Conservation (phyloP, 2,888 invertebrate genomes). For the Machimus rusticus region DNA sequence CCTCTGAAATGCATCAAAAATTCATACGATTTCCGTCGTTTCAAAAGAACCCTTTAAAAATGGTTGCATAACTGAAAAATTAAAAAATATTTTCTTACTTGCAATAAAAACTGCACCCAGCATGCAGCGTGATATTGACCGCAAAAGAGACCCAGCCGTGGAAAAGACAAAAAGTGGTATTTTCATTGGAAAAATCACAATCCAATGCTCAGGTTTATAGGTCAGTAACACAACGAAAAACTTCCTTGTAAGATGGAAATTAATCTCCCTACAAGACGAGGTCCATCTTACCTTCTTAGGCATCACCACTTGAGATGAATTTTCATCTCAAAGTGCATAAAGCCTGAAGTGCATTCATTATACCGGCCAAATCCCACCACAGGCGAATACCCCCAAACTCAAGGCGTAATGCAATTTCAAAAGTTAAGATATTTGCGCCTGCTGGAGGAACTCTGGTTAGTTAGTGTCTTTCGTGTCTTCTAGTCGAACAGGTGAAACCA, state of each 20-base stretch:
- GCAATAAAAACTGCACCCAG: background rate
- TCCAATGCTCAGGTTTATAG: background rate
- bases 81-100: background rate
- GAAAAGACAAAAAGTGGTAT: background rate
- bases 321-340: background rate
- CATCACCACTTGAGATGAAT: background rate
- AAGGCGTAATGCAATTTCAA: background rate
- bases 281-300: background rate
- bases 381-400: background rate
- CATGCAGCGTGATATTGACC: conserved; percentile 2
- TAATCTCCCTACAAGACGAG: background rate
- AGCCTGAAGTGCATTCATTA: background rate
- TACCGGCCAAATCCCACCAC: background rate
- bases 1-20: background rate
- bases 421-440: background rate
- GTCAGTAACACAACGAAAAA: background rate
- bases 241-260: background rate
- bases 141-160: background rate
- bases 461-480: background rate
- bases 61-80: background rate
- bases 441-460: background rate
- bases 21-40: background rate
- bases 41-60: background rate
- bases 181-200: background rate
- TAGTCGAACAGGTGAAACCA: background rate